Percentiles rank a stretch among this genome's conserved stretches.
phyloP scores from a whole-genome alignment of 2,797 vertebrate species.

The Spinibarbus caldwelli region DNA sequence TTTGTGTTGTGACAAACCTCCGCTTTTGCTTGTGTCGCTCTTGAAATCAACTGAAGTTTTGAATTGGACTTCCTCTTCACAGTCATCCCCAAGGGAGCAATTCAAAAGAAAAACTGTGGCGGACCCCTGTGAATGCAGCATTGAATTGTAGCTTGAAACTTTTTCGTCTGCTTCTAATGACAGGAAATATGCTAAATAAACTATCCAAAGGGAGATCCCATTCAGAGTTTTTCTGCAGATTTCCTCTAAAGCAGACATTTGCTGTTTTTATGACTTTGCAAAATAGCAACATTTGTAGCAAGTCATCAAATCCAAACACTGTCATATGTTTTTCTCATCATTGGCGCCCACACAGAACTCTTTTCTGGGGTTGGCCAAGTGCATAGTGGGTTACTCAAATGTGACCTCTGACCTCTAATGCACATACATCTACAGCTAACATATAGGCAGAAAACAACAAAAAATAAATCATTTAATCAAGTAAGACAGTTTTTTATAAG shows the following conservation, averaged over 20 bases:
- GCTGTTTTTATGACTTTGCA: constrained; percentile 38
- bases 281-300: constrained; percentile 49
- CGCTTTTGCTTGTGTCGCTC: neutral
- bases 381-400: constrained; percentile 25
- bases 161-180: constrained; percentile 34
- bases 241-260: constrained; percentile 38
- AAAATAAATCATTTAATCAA: neutral
- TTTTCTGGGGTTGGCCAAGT: neutral
- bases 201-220: neutral
- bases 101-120: neutral
- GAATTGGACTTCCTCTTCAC: neutral
- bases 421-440: neutral
- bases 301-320: constrained; percentile 43
- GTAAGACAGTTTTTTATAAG: neutral
- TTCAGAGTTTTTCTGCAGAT: constrained; percentile 12
- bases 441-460: neutral
- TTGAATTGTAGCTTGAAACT: constrained; percentile 6
- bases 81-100: neutral
- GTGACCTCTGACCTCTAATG: constrained; percentile 13
- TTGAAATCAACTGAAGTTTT: neutral
- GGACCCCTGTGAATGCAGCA: constrained; percentile 7
- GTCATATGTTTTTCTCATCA: constrained; percentile 45
- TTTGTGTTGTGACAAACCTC: neutral
- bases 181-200: constrained; percentile 53
- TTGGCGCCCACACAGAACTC: constrained; percentile 9